Evolutionary conservation across 2,113 vertebrate species (phyloP).

Genomic region (Ranitomeya imitator): DNA sequence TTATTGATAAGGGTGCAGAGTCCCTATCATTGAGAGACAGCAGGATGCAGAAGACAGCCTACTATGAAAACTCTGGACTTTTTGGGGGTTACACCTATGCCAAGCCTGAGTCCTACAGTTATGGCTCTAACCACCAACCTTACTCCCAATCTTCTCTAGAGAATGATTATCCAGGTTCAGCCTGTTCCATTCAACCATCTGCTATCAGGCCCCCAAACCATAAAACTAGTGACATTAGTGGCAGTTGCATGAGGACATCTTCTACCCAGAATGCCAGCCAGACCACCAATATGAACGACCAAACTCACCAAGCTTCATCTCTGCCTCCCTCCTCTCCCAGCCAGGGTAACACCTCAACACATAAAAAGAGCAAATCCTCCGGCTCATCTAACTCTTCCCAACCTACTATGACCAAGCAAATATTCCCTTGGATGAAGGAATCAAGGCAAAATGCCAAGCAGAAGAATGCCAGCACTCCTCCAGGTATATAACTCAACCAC

Average conservation of each 20-base stretch:
- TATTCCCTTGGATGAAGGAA: conserved; percentile 99
- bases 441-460: conserved; percentile 93
- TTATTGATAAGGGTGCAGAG: conserved; percentile 85
- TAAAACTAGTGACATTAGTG: conserved; percentile 87
- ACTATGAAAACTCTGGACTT: conserved; percentile 96
- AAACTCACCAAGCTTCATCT: conserved; percentile 72
- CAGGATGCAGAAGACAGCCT: conserved; percentile 98
- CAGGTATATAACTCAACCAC: conserved; percentile 78
- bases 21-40: conserved; percentile 79
- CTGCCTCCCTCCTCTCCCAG: conserved; percentile 87
- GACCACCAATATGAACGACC: conserved; percentile 79
- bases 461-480: conserved; percentile 85
- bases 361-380: conserved; percentile 89
- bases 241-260: conserved; percentile 90
- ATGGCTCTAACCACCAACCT: conserved; percentile 84
- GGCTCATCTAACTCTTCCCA: conserved; percentile 75
- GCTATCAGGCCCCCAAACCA: conserved; percentile 80
- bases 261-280: conserved; percentile 80
- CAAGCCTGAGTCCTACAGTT: conserved; percentile 91
- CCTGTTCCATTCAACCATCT: conserved; percentile 91
- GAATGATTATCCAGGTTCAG: conserved; percentile 86
- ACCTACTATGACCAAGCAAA: conserved; percentile 93
- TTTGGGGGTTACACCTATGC: conserved; percentile 93
- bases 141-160: conserved; percentile 85
- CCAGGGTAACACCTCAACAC: conserved; percentile 80